Conservation (phyloP, 2,113 vertebrate genomes). For the Ctenodactylus gundi region DNA sequence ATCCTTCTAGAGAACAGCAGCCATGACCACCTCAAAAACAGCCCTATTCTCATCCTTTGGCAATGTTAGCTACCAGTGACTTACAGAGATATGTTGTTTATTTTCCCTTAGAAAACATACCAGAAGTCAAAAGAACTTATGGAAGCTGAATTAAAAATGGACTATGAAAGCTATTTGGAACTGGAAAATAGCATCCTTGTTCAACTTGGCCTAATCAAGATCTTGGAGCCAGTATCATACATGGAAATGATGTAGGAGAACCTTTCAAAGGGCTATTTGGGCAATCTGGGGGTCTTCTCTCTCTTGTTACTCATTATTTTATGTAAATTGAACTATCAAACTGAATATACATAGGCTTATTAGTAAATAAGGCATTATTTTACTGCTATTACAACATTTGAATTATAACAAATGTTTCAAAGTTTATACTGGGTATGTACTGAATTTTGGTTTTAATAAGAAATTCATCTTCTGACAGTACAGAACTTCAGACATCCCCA, state of each 20-base stretch:
- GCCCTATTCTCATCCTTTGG: neutral
- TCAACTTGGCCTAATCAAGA: slow-evolving; percentile 69
- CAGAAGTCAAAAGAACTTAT: slow-evolving; percentile 76
- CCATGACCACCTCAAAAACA: neutral
- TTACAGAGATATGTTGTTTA: neutral
- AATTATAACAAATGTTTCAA: neutral
- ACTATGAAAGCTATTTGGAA: slow-evolving; percentile 74
- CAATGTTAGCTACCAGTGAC: neutral
- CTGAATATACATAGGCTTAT: neutral
- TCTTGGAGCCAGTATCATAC: neutral
- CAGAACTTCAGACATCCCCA: neutral
- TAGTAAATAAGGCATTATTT: neutral
- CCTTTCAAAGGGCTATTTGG: neutral
- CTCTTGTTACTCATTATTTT: neutral
- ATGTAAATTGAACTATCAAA: neutral
- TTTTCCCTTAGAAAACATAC: slow-evolving; percentile 62
- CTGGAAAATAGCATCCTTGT: slow-evolving; percentile 81
- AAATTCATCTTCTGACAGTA: neutral
- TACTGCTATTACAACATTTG: slow-evolving; percentile 47
- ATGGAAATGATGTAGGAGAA: neutral
- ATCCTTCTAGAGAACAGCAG: neutral
- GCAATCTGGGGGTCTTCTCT: neutral
- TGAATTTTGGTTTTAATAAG: neutral
- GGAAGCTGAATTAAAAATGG: slow-evolving; percentile 74
- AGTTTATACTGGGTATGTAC: neutral